A percentile compares a stretch with the other conserved stretches of the same genome.
These are phyloP conservation scores for Trachymyrmex cornetzi DNA, from an alignment of 1,140 invertebrate species.

Conservation along the genomic window DNA sequence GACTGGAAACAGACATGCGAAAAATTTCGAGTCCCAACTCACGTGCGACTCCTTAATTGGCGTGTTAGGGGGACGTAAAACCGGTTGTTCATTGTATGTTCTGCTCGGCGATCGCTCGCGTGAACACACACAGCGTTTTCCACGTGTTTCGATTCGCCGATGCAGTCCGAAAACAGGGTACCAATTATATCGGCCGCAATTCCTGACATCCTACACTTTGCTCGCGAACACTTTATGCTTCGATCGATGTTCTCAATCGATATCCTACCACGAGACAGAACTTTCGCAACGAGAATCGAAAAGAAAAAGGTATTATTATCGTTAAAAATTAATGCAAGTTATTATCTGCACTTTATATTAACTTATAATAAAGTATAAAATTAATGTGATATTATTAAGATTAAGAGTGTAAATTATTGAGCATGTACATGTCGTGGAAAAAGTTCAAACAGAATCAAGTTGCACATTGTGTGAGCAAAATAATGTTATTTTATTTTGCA, in stretches of 20 bases:
- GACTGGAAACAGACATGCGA: slow-evolving; percentile 23
- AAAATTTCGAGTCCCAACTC: slow-evolving; percentile 68
- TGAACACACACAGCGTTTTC: slow-evolving; percentile 66
- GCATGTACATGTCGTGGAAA: neutral
- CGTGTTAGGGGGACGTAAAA: slow-evolving; percentile 37
- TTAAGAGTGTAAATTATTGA: slow-evolving; percentile 13
- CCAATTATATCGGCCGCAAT: slow-evolving; percentile 77
- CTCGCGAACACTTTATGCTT: slow-evolving; percentile 17
- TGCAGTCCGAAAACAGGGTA: slow-evolving; percentile 73
- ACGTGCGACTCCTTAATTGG: slow-evolving; percentile 59
- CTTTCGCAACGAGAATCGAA: neutral
- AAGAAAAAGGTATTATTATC: neutral
- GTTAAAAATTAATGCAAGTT: slow-evolving; percentile 8
- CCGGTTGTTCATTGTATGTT: slow-evolving; percentile 37
- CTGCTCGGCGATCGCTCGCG: slow-evolving; percentile 19
- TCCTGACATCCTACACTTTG: slow-evolving; percentile 28
- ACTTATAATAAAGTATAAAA: neutral
- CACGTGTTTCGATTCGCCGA: slow-evolving; percentile 69
- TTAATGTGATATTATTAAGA: slow-evolving; percentile 10
- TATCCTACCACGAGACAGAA: neutral
- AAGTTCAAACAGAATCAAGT: neutral
- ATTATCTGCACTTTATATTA: neutral
- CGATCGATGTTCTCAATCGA: slow-evolving; percentile 32
- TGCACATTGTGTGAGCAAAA: neutral
- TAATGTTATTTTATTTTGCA: neutral